Base-by-base conservation (phyloP, 1,140 invertebrate species). In the Danaus plexippus region DNA sequence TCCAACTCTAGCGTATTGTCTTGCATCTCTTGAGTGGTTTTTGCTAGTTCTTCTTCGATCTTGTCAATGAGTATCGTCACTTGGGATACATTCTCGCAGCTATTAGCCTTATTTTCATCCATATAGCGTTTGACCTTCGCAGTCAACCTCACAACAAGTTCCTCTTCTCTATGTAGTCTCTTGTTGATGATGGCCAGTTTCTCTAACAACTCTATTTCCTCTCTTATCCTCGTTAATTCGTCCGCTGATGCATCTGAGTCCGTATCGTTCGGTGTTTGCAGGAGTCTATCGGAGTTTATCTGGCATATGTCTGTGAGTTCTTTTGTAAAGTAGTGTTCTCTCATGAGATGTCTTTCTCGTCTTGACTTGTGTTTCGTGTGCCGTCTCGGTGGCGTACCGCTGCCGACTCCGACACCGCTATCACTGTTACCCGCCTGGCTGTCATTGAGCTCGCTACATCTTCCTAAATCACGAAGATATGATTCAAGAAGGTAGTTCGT, bases 401-500 rank as follows among this genome's bases (percentile, higher is more conserved):
- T 85, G 10, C 86, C 83, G 6, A 87, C 85, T 3, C 87, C 87
- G 0, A 88, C 87, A 6, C 89, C 90, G 48, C 90, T 91, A 66
- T 92, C 90, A 64, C 90, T 90, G 68, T 90, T 87, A 2, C 71
- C 81, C 2, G 86, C 85, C 65, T 87, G 86, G 50, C 86, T 88
- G 59, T 88, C 87, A 51, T 87, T 87, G 0, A 85, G 84, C 73
- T 88, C 86, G 47, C 81, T 87, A 54, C 75, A 79, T 54, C 84
- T 67, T 2, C 80, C 85, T 1, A 88, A 69, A 54, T 88, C 86
- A 47, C 87, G 67, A 7, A 95, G 81, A 71, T 95, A 96, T 0
- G 94, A 92, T 73, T 95, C 92, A 2, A 95, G 88, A 11, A 96
- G 88, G 77, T 96, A 96, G 79, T 96, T 94, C 43, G 91, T 91